Evolutionary conservation across 2,888 invertebrate genomes (phyloP).

Genomic region (Poecilus cupreus): DNA sequence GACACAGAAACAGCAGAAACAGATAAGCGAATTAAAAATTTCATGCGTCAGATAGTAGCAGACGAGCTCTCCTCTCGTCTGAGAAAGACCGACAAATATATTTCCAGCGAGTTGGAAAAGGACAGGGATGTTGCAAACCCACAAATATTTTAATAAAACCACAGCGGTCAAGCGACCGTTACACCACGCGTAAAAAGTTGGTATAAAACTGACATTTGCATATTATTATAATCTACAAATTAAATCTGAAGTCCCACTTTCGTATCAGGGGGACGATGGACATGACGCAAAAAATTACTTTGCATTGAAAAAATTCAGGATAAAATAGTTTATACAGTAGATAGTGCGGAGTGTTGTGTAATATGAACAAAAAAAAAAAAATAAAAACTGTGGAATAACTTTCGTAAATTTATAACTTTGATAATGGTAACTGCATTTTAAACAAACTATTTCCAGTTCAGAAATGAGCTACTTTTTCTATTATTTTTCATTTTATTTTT

Average conservation of each 20-base stretch:
- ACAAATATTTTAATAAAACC: conserved; percentile 44
- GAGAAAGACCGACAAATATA: not conserved
- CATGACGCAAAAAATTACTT: not conserved
- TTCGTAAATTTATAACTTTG: not conserved
- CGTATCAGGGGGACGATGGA: not conserved
- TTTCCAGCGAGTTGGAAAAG: not conserved
- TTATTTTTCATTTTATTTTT: too few relatives aligned
- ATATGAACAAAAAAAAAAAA: not conserved
- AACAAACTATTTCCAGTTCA: not conserved
- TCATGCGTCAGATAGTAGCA: conserved; percentile 26
- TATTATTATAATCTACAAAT: conserved; percentile 57
- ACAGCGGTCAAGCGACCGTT: conserved; percentile 35
- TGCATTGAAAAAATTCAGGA: conserved; percentile 1
- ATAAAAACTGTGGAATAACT: too few relatives aligned
- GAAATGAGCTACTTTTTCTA: too few relatives aligned
- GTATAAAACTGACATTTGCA: conserved; percentile 56
- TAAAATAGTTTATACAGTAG: not conserved
- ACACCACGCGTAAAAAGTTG: conserved; percentile 39
- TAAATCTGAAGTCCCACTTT: conserved; percentile 39
- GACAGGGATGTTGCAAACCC: conserved; percentile 13
- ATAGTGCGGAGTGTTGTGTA: conserved; percentile 1
- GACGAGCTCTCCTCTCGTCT: not conserved
- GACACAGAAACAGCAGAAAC: conserved; percentile 12
- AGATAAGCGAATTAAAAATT: conserved; percentile 43
- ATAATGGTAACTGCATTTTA: not conserved